Evolutionary conservation across 2,888 invertebrate species (phyloP).

Genomic region (Sicus ferrugineus): DNA sequence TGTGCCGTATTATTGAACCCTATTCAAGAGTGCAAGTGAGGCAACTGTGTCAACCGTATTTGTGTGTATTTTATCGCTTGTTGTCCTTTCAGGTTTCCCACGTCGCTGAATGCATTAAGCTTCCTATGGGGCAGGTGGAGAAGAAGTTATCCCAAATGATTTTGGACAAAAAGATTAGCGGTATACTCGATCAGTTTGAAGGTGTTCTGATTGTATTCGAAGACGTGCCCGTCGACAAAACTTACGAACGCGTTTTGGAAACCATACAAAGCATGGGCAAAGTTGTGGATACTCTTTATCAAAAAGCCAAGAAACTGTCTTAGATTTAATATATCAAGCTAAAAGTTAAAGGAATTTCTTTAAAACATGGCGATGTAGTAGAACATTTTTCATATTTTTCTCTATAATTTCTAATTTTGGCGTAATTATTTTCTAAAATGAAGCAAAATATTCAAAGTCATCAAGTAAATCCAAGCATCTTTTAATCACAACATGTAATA

Average conservation of each 20-base stretch:
- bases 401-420: slow-evolving; percentile 10
- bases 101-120: slow-evolving; percentile 88
- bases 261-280: slow-evolving; percentile 99
- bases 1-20: slow-evolving; percentile 98
- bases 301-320: slow-evolving; percentile 98
- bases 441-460: slow-evolving; percentile 9
- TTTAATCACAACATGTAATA: slow-evolving; percentile 26
- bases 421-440: slow-evolving; percentile 20
- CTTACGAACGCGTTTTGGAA: slow-evolving; percentile 96
- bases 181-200: slow-evolving; percentile 97
- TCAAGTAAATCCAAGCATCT: slow-evolving; percentile 33
- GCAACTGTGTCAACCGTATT: no score
- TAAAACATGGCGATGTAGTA: slow-evolving; percentile 16
- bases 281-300: slow-evolving; percentile 98
- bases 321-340: slow-evolving; percentile 64
- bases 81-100: slow-evolving; percentile 72
- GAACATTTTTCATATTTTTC: slow-evolving; percentile 14
- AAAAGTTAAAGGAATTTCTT: slow-evolving; percentile 11
- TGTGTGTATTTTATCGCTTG: slow-evolving; percentile 5
- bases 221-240: slow-evolving; percentile 92
- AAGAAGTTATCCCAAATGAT: slow-evolving; percentile 99
- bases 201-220: slow-evolving; percentile 98
- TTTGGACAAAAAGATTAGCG: slow-evolving; percentile 95
- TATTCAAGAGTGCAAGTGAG: slow-evolving; percentile 91
- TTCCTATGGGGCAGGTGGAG: slow-evolving; percentile 91